Percentiles rank a stretch among this genome's conserved stretches.
Evolutionary conservation across 1,140 invertebrate genomes (phyloP).

Genomic region (Steinernema feltiae): DNA sequence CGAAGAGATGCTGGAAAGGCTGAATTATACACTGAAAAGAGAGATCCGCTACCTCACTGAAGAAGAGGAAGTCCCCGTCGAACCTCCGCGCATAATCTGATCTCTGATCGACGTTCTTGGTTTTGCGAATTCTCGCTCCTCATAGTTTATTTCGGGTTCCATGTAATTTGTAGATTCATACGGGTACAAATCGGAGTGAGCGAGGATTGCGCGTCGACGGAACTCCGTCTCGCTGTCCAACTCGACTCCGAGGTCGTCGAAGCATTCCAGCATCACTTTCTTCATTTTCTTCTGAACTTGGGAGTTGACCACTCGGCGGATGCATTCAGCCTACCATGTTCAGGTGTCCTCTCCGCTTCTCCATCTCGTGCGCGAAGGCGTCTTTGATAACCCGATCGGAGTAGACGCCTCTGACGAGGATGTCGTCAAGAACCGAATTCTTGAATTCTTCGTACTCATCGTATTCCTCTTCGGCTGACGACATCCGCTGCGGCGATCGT

Average conservation of each 20-base stretch:
- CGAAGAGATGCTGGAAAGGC: not conserved
- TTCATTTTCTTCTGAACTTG: not conserved
- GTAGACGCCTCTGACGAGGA: constrained; percentile 24
- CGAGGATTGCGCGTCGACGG: not conserved
- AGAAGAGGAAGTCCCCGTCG: no score
- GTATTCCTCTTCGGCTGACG: not conserved
- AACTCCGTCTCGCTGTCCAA: not conserved
- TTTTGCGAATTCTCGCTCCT: not conserved
- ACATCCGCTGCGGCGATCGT: not conserved
- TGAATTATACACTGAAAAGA: no score
- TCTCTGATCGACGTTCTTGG: not conserved
- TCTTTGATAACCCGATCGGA: constrained; percentile 24
- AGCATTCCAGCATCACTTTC: not conserved
- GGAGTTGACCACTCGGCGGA: not conserved
- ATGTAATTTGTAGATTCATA: not conserved
- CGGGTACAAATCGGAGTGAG: not conserved
- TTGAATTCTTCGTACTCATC: constrained; percentile 18
- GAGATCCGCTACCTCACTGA: no score
- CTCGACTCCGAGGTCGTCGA: not conserved
- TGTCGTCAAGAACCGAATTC: constrained; percentile 4
- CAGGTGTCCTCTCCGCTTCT: constrained; percentile 16
- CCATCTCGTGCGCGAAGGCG: constrained; percentile 22
- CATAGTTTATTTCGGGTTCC: no score
- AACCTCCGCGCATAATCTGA: not conserved
- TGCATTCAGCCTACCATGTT: not conserved